Evolutionary conservation across 2,888 invertebrate genomes (phyloP).

Genomic region (Xiphydria camelus): DNA sequence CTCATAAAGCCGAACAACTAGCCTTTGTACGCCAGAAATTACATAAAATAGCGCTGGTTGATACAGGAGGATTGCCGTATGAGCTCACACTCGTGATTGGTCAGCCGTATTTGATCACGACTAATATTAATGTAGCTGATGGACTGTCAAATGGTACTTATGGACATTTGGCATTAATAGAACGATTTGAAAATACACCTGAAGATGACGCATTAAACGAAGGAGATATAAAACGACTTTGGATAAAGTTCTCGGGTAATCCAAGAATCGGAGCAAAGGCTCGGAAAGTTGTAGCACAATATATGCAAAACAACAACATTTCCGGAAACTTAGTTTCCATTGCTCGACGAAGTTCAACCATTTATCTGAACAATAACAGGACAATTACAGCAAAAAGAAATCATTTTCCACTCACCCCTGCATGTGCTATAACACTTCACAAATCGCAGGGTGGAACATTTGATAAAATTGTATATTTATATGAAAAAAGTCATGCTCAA

Average conservation of each 20-base stretch:
- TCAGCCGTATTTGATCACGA: conserved; percentile 29
- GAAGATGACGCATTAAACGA: conserved; percentile 9
- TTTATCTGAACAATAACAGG: conserved; percentile 8
- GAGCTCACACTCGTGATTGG: conserved; percentile 20
- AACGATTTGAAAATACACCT: conserved; percentile 21
- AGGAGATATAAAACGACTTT: neutral
- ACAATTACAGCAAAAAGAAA: conserved; percentile 6
- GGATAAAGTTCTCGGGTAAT: neutral
- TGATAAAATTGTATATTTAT: conserved; percentile 14
- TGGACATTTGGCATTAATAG: conserved; percentile 34
- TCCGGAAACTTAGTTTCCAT: no score
- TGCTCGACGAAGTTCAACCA: neutral
- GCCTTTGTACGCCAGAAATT: conserved; percentile 18
- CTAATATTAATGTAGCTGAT: conserved; percentile 39
- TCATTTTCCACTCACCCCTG: conserved; percentile 14
- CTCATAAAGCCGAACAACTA: conserved; percentile 15
- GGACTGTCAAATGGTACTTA: conserved; percentile 39
- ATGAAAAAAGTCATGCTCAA: conserved; percentile 14
- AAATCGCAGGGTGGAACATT: conserved; percentile 15
- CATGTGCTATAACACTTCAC: conserved; percentile 17
- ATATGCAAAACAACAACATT: no score
- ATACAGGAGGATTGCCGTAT: conserved; percentile 36
- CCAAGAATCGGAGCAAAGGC: neutral
- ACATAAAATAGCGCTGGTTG: conserved; percentile 24
- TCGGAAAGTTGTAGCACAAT: no score